A percentile compares a stretch with the other conserved stretches of the same genome.
Conservation (phyloP, 2,888 invertebrate species). For the Alsophila aescularia region DNA sequence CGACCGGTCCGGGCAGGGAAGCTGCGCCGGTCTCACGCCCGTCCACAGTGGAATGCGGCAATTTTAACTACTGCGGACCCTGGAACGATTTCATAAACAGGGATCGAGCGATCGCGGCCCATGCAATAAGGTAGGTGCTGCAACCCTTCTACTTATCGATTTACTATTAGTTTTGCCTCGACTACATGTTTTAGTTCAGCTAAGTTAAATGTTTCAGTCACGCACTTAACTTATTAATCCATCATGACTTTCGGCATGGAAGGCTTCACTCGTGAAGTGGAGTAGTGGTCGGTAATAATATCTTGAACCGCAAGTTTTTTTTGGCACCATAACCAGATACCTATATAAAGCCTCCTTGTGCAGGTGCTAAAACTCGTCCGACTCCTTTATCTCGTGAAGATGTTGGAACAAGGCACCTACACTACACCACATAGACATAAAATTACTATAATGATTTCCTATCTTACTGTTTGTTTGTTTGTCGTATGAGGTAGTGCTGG, state of each 20-base stretch:
- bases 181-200: constrained; percentile 12
- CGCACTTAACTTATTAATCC: constrained; percentile 27
- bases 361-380: constrained; percentile 24
- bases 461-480: too few species aligned
- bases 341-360: constrained; percentile 18
- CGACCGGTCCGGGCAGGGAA: constrained; percentile 79
- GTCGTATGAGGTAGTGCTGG: too few species aligned
- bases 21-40: constrained; percentile 79
- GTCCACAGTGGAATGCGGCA: constrained; percentile 82
- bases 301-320: constrained; percentile 36
- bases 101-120: constrained; percentile 65
- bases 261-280: constrained; percentile 11
- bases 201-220: constrained; percentile 24
- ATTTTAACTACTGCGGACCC: constrained; percentile 83
- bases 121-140: constrained; percentile 65
- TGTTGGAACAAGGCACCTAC: background rate
- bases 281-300: constrained; percentile 31
- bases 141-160: constrained; percentile 28
- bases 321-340: constrained; percentile 28
- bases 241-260: constrained; percentile 23
- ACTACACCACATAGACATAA: background rate
- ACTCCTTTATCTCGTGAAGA: constrained; percentile 20
- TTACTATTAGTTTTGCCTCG: constrained; percentile 21
- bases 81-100: constrained; percentile 74
- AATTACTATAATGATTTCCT: too few species aligned